Base-by-base conservation (phyloP, 2,797 vertebrate genomes). In the Acanthurus leucopareius region DNA sequence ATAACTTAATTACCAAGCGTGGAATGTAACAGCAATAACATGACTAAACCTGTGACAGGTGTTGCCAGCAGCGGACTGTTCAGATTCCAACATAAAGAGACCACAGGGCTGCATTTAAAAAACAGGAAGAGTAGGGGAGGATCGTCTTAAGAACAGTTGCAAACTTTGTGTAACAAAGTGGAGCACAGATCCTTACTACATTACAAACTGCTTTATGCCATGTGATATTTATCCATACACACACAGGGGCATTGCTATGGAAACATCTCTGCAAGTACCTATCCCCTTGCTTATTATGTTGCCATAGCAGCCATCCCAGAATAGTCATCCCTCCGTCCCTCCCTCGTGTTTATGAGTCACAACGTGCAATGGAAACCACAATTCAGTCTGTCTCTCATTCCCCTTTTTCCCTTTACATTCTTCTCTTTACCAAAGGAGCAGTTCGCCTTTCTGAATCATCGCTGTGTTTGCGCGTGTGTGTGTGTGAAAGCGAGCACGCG, bases 211-310 rank as follows among this genome's bases (percentile, higher is more conserved):
- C 76, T 88, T 91, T 93, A 88, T 90, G 89, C 83, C 87, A 90
- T 91, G 85, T 84, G 87, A 91, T 95, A 93, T 94, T 93, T 94
- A 94, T 93, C 89, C 84, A 86, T 83, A 94, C 90, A 94, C 93
- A 89, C 63, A 73, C 10, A 42, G 40, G 80, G 79, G 73, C 79
- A 93, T 95, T 90, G 89, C 95, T 94, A 95, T 95, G 93, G 94
- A 92, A 94, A 95, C 94, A 89, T 80, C 78, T 74, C 80, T 89
- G 83, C 79, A 85, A 88, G 90, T 93, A 93, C 91, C 91, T 92
- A 86, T 92, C 94, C 90, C 89, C 85, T 93, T 94, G 94, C 95
- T 95, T 96, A 96, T 96, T 96, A 94, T 96, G 96, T 96, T 96
- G 78, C 94, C 69, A 96, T 94, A 86, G 93, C 87, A 93, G 90